A percentile compares a stretch with the other conserved stretches of the same genome.
phyloP scores from a whole-genome alignment of 1,140 invertebrate species.

The Eumeta japonica region DNA sequence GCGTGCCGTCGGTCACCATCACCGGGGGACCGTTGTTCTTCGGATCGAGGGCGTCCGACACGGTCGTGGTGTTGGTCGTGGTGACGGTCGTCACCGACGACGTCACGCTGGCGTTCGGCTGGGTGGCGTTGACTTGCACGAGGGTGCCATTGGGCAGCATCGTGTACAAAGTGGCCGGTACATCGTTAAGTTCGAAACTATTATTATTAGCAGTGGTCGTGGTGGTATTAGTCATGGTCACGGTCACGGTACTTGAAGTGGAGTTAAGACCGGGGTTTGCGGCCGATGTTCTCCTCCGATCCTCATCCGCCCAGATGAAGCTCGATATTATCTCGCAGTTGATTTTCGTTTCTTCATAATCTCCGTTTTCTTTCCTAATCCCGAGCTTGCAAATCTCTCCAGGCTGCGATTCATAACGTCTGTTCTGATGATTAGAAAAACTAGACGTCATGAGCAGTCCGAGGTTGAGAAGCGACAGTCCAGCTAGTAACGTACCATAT shows the following conservation, averaged over 20 bases:
- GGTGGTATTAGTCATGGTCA: slow-evolving; percentile 24
- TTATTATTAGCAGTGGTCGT: slow-evolving; percentile 22
- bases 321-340: slow-evolving; percentile 42
- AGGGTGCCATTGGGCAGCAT: slow-evolving; percentile 41
- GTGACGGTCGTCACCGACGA: slow-evolving; percentile 30
- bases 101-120: slow-evolving; percentile 15
- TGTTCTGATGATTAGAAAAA: slow-evolving; percentile 17
- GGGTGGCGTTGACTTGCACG: slow-evolving; percentile 28
- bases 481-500: slow-evolving; percentile 29
- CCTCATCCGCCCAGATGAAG: slow-evolving; percentile 36
- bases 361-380: slow-evolving; percentile 39
- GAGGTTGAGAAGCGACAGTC: slow-evolving; percentile 34
- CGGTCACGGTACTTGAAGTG: slow-evolving; percentile 3
- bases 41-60: slow-evolving; percentile 35
- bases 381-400: slow-evolving; percentile 46
- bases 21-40: slow-evolving; percentile 31
- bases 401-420: slow-evolving; percentile 25
- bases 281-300: slow-evolving; percentile 15
- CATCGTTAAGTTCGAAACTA: slow-evolving; percentile 13
- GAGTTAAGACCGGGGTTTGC: background rate
- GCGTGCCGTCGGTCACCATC: slow-evolving; percentile 40
- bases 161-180: too few relatives aligned
- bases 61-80: slow-evolving; percentile 38
- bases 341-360: slow-evolving; percentile 47
- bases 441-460: slow-evolving; percentile 33